A percentile compares a stretch with the other conserved stretches of the same genome.
phyloP scores from a whole-genome alignment of 2,113 vertebrate species.

The Pardalotus punctatus region DNA sequence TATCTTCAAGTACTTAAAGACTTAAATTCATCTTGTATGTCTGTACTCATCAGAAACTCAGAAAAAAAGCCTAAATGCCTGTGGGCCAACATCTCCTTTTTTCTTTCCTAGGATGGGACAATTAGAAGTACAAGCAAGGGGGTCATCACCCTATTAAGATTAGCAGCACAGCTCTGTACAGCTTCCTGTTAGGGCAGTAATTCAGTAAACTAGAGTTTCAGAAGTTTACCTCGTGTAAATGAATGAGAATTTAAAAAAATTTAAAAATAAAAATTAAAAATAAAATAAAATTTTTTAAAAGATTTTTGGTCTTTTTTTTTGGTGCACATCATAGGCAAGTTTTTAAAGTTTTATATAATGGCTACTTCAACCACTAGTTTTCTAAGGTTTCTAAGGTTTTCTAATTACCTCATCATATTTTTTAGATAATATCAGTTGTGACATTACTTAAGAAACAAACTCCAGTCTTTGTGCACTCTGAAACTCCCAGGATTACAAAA shows the following conservation, averaged over 20 bases:
- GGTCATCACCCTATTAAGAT: background rate
- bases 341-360: background rate
- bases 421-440: background rate
- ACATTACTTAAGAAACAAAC: background rate
- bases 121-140: background rate
- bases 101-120: background rate
- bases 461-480: background rate
- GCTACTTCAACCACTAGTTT: background rate
- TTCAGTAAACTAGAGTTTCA: background rate
- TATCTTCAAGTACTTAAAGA: background rate
- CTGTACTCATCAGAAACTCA: background rate
- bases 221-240: background rate
- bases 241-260: background rate
- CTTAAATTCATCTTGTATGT: background rate
- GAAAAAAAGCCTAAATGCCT: background rate
- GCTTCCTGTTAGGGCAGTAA: background rate
- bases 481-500: background rate
- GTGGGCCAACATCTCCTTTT: background rate
- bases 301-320: too few relatives aligned
- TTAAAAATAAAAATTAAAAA: too few relatives aligned
- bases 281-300: too few relatives aligned
- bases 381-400: background rate
- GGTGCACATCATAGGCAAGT: background rate
- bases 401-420: background rate
- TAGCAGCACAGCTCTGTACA: background rate